A percentile compares a stretch with the other conserved stretches of the same genome.
Evolutionary conservation across 2,113 vertebrate species (phyloP).

Genomic region (Theristicus caerulescens): DNA sequence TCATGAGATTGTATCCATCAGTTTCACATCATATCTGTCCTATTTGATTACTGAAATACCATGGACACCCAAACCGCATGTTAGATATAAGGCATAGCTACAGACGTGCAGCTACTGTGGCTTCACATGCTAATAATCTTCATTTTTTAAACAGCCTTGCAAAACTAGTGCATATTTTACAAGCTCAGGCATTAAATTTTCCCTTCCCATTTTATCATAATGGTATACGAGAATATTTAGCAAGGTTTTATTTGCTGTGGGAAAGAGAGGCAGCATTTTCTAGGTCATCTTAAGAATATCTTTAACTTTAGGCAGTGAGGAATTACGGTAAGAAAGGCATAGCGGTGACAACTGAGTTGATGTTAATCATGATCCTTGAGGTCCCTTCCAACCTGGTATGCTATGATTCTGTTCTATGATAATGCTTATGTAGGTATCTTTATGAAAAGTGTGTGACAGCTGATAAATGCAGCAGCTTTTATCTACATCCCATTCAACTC

Average conservation of each 20-base stretch:
- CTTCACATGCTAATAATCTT: background rate
- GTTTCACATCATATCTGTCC: accelerated
- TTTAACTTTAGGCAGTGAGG: constrained; percentile 38
- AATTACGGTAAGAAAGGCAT: constrained; percentile 13
- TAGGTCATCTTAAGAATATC: constrained; percentile 65
- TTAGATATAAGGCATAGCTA: background rate
- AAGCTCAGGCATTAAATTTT: background rate
- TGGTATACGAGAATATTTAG: constrained; percentile 4
- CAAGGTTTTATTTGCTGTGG: constrained; percentile 36
- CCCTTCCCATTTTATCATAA: background rate
- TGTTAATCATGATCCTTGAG: constrained; percentile 31
- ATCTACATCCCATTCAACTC: background rate
- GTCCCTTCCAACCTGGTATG: too few relatives aligned
- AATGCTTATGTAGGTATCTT: constrained; percentile 14
- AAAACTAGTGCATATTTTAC: constrained; percentile 24
- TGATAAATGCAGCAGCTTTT: constrained; percentile 34
- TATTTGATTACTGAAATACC: background rate
- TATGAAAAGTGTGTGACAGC: background rate
- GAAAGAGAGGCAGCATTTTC: constrained; percentile 37
- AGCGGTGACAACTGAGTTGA: background rate
- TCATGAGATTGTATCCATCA: background rate
- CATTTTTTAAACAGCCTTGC: background rate
- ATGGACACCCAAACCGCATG: background rate
- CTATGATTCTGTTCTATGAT: background rate
- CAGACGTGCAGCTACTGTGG: background rate